Evolutionary conservation across 2,888 invertebrate species (phyloP).

Genomic region (Thymelicus sylvestris): DNA sequence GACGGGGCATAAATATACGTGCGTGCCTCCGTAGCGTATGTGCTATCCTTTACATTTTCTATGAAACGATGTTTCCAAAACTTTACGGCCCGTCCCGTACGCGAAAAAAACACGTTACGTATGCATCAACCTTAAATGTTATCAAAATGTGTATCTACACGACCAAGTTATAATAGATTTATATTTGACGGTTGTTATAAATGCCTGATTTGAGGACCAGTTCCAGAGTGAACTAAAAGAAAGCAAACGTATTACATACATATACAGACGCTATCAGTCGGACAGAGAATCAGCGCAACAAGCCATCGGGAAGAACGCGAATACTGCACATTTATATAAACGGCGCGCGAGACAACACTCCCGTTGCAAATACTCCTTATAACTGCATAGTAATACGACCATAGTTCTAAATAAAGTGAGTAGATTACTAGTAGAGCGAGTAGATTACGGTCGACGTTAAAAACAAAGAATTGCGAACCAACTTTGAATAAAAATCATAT

Average conservation of each 20-base stretch:
- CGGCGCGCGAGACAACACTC: background rate
- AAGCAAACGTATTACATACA: too few relatives aligned
- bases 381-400: background rate
- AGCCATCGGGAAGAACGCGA: conserved; percentile 23
- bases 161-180: background rate
- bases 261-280: background rate
- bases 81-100: too few relatives aligned
- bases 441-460: background rate
- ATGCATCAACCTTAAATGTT: too few relatives aligned
- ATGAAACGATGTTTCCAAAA: too few relatives aligned
- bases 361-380: background rate
- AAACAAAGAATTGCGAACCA: background rate
- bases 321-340: conserved; percentile 23
- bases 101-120: too few relatives aligned
- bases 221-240: too few relatives aligned
- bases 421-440: too few relatives aligned
- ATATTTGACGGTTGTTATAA: background rate
- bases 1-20: too few relatives aligned
- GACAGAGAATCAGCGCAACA: background rate
- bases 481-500: background rate
- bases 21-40: too few relatives aligned
- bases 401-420: background rate
- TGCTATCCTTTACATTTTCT: too few relatives aligned
- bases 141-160: too few relatives aligned
- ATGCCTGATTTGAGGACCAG: background rate